Evolutionary conservation across 2,797 vertebrate genomes (phyloP).

Genomic region (Manis pentadactyla): DNA sequence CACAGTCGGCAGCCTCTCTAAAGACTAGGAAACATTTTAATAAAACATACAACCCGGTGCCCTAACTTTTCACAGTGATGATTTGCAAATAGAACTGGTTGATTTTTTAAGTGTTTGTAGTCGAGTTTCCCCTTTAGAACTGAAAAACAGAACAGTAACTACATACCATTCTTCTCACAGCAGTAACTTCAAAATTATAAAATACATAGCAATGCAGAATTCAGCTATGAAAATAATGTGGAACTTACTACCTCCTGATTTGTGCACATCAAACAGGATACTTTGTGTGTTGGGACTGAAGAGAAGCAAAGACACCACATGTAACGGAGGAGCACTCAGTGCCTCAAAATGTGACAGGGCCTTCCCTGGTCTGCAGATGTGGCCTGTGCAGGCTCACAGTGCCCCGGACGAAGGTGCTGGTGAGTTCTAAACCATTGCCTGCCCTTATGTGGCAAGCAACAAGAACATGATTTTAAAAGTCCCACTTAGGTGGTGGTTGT

Average conservation of each 20-base stretch:
- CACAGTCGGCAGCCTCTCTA: neutral
- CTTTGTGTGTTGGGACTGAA: neutral
- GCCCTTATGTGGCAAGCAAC: neutral
- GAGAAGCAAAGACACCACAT: neutral
- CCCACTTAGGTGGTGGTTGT: neutral
- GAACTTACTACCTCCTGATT: neutral
- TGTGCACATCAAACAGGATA: neutral
- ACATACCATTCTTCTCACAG: neutral
- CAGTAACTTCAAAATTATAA: neutral
- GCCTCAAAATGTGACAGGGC: neutral
- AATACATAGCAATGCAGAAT: neutral
- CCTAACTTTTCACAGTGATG: constrained; percentile 30
- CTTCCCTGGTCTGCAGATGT: neutral
- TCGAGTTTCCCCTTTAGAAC: neutral
- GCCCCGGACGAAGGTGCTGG: neutral
- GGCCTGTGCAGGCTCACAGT: neutral
- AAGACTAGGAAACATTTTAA: neutral
- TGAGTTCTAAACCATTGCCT: neutral
- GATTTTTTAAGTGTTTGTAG: neutral
- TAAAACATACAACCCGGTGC: neutral
- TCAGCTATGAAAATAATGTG: neutral
- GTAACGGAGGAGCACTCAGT: neutral
- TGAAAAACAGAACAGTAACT: neutral
- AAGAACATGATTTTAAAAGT: neutral
- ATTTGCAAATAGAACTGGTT: neutral